Percentiles rank a stretch among this genome's conserved stretches.
phyloP scores from a whole-genome alignment of 2,113 vertebrate species.

The Hippocampus barbouri region DNA sequence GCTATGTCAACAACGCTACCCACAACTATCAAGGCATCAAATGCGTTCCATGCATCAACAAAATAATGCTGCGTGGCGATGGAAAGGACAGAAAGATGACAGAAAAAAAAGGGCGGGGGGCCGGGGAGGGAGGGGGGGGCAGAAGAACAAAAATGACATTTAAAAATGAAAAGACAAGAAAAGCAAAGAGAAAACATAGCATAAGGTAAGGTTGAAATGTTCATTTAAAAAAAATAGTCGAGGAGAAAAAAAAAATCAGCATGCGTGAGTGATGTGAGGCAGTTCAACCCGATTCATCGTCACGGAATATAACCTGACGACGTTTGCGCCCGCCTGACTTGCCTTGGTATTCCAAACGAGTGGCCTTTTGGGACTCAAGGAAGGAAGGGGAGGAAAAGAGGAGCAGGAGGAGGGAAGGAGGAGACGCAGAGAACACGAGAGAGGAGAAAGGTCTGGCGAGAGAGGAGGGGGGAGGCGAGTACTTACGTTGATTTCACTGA shows the following conservation, averaged over 20 bases:
- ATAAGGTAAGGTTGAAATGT: conserved; percentile 60
- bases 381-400: conserved; percentile 30
- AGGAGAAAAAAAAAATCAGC: conserved; percentile 57
- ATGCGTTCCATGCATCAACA: conserved; percentile 99
- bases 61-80: conserved; percentile 97
- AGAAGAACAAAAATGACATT: conserved; percentile 85
- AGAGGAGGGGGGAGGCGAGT: conserved; percentile 65
- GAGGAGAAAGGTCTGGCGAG: conserved; percentile 54
- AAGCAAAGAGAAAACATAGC: conserved; percentile 90
- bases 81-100: conserved; percentile 60
- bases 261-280: conserved; percentile 65
- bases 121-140: conserved; percentile 51
- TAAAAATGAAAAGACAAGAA: conserved; percentile 69
- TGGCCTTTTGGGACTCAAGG: conserved; percentile 61
- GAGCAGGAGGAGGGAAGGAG: conserved; percentile 23
- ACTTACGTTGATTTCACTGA: conserved; percentile 99
- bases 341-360: not conserved
- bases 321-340: conserved; percentile 54
- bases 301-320: not conserved
- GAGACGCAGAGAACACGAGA: conserved; percentile 6
- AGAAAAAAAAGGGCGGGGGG: conserved; percentile 40
- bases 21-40: conserved; percentile 99
- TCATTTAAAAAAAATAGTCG: conserved; percentile 77
- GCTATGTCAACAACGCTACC: conserved; percentile 99
- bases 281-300: not conserved